A percentile compares a stretch with the other conserved stretches of the same genome.
phyloP scores from a whole-genome alignment of 2,113 vertebrate genomes.

The Oenanthe oenanthe region DNA sequence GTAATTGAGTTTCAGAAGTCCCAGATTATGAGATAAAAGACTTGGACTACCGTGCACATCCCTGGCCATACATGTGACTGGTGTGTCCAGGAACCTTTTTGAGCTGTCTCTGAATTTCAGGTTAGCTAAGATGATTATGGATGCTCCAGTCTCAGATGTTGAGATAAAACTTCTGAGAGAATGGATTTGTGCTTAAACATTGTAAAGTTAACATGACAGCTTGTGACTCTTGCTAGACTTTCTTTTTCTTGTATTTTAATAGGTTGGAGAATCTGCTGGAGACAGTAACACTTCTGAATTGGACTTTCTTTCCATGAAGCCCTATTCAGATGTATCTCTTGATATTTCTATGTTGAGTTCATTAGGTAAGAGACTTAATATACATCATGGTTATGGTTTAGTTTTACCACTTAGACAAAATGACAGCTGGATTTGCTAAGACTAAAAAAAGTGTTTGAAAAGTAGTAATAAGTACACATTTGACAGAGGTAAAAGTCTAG shows the following conservation, averaged over 20 bases:
- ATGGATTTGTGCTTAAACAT: neutral
- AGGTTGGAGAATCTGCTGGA: conserved; percentile 84
- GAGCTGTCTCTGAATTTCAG: neutral
- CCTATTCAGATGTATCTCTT: conserved; percentile 90
- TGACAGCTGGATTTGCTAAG: neutral
- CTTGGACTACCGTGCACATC: neutral
- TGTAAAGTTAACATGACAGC: neutral
- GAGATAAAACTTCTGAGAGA: neutral
- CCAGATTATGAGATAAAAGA: neutral
- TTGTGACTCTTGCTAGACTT: neutral
- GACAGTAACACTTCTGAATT: conserved; percentile 83
- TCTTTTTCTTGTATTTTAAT: neutral
- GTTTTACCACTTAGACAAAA: neutral
- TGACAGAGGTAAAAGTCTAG: neutral
- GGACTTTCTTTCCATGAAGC: conserved; percentile 92
- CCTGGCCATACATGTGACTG: neutral
- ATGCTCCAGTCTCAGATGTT: neutral
- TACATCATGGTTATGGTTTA: neutral
- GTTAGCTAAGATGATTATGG: neutral
- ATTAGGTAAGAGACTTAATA: conserved; percentile 78
- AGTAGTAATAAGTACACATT: neutral
- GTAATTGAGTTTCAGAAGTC: neutral
- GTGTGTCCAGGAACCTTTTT: neutral
- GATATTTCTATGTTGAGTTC: conserved; percentile 92
- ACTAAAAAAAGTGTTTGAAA: neutral